These are phyloP conservation scores for Mormyrus hasselquistii DNA, from an alignment of 2,797 vertebrate genomes.

Conservation along the genomic window DNA sequence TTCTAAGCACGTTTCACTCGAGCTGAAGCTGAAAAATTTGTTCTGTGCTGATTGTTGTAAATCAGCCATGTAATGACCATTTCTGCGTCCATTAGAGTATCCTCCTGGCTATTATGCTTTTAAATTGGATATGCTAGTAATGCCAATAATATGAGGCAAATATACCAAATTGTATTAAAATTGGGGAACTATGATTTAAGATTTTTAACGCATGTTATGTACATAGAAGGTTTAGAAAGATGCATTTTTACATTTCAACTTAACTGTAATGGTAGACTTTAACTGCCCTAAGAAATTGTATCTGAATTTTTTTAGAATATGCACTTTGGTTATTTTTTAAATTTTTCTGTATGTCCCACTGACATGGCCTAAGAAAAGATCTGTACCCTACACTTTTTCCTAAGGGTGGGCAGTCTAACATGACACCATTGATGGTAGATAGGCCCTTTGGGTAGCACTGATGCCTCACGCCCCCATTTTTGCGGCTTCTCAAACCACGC, in stretches of 20 bases:
- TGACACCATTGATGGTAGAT: background rate
- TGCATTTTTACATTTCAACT: background rate
- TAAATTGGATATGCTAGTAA: conserved; percentile 9
- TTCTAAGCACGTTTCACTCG: background rate
- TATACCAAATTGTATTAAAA: background rate
- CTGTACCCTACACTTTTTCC: background rate
- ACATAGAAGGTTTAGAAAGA: background rate
- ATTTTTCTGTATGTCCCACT: background rate
- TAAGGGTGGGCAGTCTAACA: background rate
- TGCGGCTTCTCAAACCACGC: background rate
- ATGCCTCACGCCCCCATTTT: background rate
- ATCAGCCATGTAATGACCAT: conserved; percentile 12
- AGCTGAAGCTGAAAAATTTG: background rate
- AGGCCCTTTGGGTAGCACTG: background rate
- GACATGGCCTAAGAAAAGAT: background rate
- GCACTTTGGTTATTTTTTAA: background rate
- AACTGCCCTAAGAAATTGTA: background rate
- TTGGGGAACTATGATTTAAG: background rate
- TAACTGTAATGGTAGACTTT: background rate
- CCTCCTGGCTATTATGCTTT: conserved; percentile 11
- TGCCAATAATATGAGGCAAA: background rate
- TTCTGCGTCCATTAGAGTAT: background rate
- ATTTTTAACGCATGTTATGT: background rate
- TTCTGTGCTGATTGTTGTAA: conserved; percentile 9
- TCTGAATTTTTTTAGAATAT: background rate